Percentiles rank a stretch among this genome's conserved stretches.
These are phyloP conservation scores for Leucophora obtusa DNA, from an alignment of 2,888 invertebrate genomes.

Conservation along the genomic window DNA sequence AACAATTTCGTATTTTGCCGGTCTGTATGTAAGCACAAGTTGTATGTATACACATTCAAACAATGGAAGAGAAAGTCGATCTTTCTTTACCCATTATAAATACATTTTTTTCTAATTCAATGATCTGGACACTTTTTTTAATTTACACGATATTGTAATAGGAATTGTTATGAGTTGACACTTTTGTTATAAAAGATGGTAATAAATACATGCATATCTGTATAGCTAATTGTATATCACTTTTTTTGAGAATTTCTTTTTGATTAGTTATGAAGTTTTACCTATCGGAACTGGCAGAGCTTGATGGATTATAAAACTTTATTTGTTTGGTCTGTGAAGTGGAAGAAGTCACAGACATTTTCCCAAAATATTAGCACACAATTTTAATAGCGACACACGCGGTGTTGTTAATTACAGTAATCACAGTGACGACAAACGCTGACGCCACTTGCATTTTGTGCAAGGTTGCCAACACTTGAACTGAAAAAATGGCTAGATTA, in stretches of 20 bases:
- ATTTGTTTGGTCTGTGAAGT: slow-evolving; percentile 77
- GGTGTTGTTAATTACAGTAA: slow-evolving; percentile 1
- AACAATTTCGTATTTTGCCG: neutral
- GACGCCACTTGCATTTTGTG: no score
- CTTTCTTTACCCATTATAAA: neutral
- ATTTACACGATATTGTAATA: neutral
- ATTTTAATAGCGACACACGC: slow-evolving; percentile 11
- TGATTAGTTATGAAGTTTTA: slow-evolving; percentile 78
- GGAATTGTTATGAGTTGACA: neutral
- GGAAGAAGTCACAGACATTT: slow-evolving; percentile 70
- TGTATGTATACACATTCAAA: neutral
- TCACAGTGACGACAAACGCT: no score
- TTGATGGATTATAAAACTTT: slow-evolving; percentile 88
- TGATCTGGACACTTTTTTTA: neutral
- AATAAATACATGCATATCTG: neutral
- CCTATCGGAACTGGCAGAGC: slow-evolving; percentile 95
- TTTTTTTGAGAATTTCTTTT: neutral
- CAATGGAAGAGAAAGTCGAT: neutral
- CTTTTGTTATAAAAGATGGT: neutral
- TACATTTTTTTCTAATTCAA: neutral
- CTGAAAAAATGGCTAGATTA: no score
- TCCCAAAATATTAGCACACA: slow-evolving; percentile 9
- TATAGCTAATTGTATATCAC: neutral
- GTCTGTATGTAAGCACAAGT: neutral
- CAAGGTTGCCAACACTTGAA: no score